Percentiles rank a stretch among this genome's conserved stretches.
Evolutionary conservation across 2,888 invertebrate species (phyloP).

Genomic region (Thymelicus lineola): DNA sequence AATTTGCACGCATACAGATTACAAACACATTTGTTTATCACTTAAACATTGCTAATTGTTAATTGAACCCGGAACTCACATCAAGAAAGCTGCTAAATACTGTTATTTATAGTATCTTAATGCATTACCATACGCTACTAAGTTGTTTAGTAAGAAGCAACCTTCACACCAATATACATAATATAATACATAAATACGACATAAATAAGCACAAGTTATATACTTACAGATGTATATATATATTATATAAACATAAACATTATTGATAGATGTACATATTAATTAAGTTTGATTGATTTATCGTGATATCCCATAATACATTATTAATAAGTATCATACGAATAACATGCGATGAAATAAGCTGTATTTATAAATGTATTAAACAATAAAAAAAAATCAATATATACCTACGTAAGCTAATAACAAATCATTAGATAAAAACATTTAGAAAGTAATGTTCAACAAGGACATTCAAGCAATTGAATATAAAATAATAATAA

Average conservation of each 20-base stretch:
- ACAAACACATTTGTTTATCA: neutral
- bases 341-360: neutral
- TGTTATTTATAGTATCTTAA: no score
- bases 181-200: neutral
- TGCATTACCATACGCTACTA: no score
- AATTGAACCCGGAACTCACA: neutral
- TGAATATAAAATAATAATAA: neutral
- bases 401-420: neutral
- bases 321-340: no score
- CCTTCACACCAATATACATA: neutral
- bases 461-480: constrained; percentile 16
- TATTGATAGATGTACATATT: no score
- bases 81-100: no score
- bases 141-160: no score
- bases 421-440: constrained; percentile 4
- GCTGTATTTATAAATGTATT: neutral
- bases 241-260: no score
- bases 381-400: neutral
- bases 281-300: no score
- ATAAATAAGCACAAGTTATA: neutral
- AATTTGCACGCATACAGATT: neutral
- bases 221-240: no score
- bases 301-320: no score
- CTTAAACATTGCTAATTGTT: neutral
- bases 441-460: constrained; percentile 14